phyloP scores from a whole-genome alignment of 2,888 invertebrate species.

The Philereme transversata region DNA sequence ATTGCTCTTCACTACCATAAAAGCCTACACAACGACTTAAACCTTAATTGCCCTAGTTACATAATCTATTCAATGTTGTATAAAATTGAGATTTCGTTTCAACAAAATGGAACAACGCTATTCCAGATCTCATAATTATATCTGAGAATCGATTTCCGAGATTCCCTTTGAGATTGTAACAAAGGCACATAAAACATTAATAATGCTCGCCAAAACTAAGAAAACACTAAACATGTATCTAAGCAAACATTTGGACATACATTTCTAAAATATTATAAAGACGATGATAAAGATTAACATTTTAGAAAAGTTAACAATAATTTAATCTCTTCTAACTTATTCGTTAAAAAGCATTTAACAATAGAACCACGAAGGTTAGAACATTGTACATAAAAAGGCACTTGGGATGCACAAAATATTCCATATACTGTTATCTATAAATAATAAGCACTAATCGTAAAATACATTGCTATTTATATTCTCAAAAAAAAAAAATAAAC shows the following conservation, averaged over 20 bases:
- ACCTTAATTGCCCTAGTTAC: slow-evolving; percentile 46
- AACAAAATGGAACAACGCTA: slow-evolving; percentile 34
- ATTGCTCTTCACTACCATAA: slow-evolving; percentile 69
- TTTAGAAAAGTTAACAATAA: slow-evolving; percentile 82
- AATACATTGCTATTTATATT: slow-evolving; percentile 66
- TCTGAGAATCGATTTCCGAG: slow-evolving; percentile 58
- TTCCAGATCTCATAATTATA: slow-evolving; percentile 44
- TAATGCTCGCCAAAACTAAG: slow-evolving; percentile 52
- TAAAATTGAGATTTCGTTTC: slow-evolving; percentile 37
- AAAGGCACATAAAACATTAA: slow-evolving; percentile 59
- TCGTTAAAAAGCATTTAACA: slow-evolving; percentile 75
- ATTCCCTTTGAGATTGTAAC: slow-evolving; percentile 75
- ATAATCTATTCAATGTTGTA: slow-evolving; percentile 25
- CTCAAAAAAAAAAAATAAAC: slow-evolving; percentile 50
- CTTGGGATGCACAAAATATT: slow-evolving; percentile 75
- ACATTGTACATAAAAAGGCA: slow-evolving; percentile 82
- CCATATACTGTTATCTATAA: slow-evolving; percentile 61
- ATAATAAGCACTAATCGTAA: slow-evolving; percentile 77
- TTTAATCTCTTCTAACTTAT: slow-evolving; percentile 81
- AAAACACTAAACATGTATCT: slow-evolving; percentile 46
- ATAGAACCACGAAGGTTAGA: slow-evolving; percentile 74
- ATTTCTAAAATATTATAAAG: slow-evolving; percentile 45
- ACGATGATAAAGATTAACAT: slow-evolving; percentile 73
- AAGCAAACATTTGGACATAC: slow-evolving; percentile 55
- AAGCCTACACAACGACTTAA: slow-evolving; percentile 55